phyloP scores from a whole-genome alignment of 2,113 vertebrate species.

The Leptocoma aspasia region DNA sequence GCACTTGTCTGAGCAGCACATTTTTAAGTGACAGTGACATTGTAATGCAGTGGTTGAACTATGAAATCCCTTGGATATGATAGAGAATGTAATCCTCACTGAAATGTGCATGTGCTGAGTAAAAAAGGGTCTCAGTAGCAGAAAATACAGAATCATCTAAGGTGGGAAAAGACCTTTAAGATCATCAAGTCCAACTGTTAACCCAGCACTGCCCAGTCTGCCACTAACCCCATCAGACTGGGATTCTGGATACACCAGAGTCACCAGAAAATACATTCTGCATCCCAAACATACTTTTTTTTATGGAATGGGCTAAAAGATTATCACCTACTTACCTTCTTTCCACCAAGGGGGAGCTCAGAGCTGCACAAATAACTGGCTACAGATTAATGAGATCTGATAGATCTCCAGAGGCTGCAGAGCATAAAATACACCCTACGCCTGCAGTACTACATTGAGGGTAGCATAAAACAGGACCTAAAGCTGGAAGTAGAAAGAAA shows the following conservation, averaged over 20 bases:
- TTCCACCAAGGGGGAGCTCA: background rate
- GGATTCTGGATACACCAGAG: background rate
- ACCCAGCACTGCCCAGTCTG: background rate
- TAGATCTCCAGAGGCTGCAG: background rate
- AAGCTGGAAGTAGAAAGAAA: background rate
- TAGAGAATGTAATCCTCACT: background rate
- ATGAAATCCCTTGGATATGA: background rate
- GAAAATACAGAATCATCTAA: background rate
- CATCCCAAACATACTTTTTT: background rate
- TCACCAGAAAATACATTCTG: background rate
- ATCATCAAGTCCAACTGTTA: background rate
- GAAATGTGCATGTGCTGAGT: background rate
- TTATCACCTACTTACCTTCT: background rate
- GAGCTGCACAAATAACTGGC: background rate
- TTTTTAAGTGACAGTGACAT: background rate
- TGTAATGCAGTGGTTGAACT: background rate
- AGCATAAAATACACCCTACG: background rate
- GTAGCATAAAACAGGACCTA: background rate
- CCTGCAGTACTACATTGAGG: rapidly evolving
- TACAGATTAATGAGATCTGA: slow-evolving; percentile 31
- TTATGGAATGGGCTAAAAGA: background rate
- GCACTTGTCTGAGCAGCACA: background rate
- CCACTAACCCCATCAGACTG: background rate
- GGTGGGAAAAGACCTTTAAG: background rate
- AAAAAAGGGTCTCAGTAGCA: background rate